Evolutionary conservation across 2,888 invertebrate genomes (phyloP), one percentile per base, ranked within the genome.

Genomic region (Pharmacophagus antenor): DNA sequence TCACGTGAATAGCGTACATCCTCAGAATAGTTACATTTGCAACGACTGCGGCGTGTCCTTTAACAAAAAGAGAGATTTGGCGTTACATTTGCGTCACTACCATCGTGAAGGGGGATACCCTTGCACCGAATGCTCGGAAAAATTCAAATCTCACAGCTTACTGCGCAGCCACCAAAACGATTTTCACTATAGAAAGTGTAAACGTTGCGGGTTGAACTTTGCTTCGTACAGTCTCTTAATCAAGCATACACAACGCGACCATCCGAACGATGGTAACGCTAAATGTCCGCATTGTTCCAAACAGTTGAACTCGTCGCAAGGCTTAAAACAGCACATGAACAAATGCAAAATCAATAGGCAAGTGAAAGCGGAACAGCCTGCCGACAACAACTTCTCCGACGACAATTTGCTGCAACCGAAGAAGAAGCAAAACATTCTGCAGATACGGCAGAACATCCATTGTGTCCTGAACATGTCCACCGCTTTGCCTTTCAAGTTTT

Each of bases 391-490:
- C 15, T 27, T 64, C 15, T 66, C 71, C 1, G 41, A 65, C 2
- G 64, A 70, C 18, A 71, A 69, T 21, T 65, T 64, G 23, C 62
- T 70, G 7, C 70, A 76, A 61, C 78, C 76, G 8, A 74, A 64
- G 58, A 82, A 76, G 63, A 80, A 81, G 49, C 80, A 78, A 53
- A 82, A 87, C 23, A 67, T 84, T 0, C 37, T 68, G n/a, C 80
- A 79, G 67, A 85, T 88, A 10, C 68, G 89, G 17, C 73, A 80
- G 58, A 89, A 90, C 59, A 88, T 90, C 41, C 77, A 79, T 58
- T 82, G 77, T 55, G 82, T 90, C 1, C 64, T 89, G 0, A 89
- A 88, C 62, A 87, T 85, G 85, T 87, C 90, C 0, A 87, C 85
- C 0, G 89, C 85, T 0, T 65, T 83, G 2, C 89, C 89, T 0